Percentiles rank a stretch among this genome's conserved stretches.
These are phyloP conservation scores for Rallus limicola DNA, from an alignment of 2,113 vertebrate species.

Conservation along the genomic window DNA sequence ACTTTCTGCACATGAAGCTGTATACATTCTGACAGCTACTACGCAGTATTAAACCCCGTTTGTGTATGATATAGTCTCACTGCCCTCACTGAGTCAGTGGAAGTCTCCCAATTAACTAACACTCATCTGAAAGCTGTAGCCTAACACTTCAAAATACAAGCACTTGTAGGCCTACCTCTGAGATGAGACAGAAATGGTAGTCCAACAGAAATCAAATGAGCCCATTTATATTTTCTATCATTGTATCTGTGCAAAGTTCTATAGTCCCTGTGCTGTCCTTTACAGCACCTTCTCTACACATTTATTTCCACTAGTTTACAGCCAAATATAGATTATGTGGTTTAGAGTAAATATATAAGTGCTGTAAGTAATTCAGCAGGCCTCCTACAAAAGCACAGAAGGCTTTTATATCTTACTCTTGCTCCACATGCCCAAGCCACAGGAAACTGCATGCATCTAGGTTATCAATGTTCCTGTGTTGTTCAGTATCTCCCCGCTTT, in stretches of 20 bases:
- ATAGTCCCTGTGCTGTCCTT: neutral
- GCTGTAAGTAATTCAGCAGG: neutral
- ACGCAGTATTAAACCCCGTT: neutral
- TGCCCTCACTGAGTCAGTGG: neutral
- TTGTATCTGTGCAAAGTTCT: rapidly evolving
- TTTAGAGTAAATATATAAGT: too few relatives aligned
- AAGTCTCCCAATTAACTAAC: neutral
- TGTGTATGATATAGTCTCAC: neutral
- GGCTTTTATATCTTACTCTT: neutral
- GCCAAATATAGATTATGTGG: neutral
- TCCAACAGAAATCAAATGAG: neutral
- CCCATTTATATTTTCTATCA: neutral
- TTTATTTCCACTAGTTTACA: neutral
- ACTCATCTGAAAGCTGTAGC: neutral
- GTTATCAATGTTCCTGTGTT: neutral
- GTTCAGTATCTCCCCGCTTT: neutral
- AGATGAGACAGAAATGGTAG: neutral
- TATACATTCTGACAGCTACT: neutral
- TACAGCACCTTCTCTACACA: neutral
- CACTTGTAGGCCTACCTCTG: neutral
- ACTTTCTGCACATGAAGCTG: too few relatives aligned
- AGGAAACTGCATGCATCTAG: neutral
- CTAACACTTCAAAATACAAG: neutral
- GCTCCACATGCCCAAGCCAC: neutral
- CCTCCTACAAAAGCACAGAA: neutral